Conservation (phyloP, 2,113 vertebrate genomes). For the Macaca nemestrina region DNA sequence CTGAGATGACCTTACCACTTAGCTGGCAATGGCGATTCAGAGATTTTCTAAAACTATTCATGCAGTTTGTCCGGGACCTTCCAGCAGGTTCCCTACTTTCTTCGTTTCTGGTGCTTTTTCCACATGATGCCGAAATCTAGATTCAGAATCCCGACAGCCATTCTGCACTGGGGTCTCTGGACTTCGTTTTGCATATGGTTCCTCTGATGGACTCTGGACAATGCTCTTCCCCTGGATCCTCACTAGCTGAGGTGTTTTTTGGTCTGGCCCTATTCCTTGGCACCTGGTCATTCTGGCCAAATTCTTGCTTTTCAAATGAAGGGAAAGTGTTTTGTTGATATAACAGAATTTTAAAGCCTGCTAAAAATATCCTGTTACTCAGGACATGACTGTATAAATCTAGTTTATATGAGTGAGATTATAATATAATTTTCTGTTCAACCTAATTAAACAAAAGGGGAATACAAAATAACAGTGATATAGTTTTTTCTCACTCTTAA, state of each 20-base stretch:
- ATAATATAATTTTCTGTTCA: not conserved
- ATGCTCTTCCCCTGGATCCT: not conserved
- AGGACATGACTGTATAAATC: not conserved
- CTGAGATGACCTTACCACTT: not conserved
- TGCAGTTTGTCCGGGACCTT: not conserved
- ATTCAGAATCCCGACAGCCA: not conserved
- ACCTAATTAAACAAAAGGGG: not conserved
- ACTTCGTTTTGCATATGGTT: not conserved
- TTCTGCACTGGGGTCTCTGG: not conserved
- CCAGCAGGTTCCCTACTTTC: not conserved
- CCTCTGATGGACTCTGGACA: not conserved
- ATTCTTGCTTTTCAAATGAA: not conserved
- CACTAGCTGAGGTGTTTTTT: not conserved
- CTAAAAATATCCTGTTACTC: not conserved
- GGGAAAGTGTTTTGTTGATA: not conserved
- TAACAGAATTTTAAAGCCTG: not conserved
- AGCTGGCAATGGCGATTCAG: not conserved
- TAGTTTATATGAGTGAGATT: not conserved
- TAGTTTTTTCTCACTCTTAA: not conserved
- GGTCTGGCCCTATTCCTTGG: not conserved
- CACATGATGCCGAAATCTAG: not conserved
- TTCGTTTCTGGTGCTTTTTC: not conserved
- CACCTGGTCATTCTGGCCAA: not conserved
- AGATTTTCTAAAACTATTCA: not conserved
- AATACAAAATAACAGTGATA: not conserved